A percentile compares a stretch with the other conserved stretches of the same genome.
Conservation (phyloP, 2,888 invertebrate species). For the Leucophora obtusa region DNA sequence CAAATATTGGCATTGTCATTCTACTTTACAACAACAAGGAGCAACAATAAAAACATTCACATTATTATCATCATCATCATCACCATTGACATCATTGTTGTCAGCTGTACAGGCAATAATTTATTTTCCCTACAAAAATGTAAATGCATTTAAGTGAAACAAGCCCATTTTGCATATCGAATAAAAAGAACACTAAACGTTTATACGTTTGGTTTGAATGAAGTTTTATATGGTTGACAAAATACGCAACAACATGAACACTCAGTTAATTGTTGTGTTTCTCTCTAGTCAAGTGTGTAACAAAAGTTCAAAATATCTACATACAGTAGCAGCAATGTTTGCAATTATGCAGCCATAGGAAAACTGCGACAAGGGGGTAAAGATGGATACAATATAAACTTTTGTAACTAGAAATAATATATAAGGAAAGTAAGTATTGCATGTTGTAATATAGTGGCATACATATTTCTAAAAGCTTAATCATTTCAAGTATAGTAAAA, state of each 20-base stretch:
- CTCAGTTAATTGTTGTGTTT: conserved; percentile 30
- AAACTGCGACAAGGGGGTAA: not conserved
- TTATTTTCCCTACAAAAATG: conserved; percentile 36
- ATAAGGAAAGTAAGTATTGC: not conserved
- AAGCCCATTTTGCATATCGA: conserved; percentile 19
- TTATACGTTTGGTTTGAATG: conserved; percentile 19
- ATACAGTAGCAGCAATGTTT: not conserved
- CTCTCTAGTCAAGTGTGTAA: conserved; percentile 30
- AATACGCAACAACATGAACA: conserved; percentile 8
- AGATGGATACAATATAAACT: not conserved
- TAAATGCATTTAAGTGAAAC: conserved; percentile 44
- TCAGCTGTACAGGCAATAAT: conserved; percentile 42
- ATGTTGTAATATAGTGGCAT: not conserved
- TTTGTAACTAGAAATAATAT: not conserved
- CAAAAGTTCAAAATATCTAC: conserved; percentile 2
- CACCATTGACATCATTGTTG: conserved; percentile 38
- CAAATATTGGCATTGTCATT: conserved; percentile 14
- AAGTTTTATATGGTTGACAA: conserved; percentile 6
- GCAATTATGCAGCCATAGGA: not conserved
- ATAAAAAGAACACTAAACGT: conserved; percentile 1
- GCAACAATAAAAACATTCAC: not conserved
- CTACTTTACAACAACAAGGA: not conserved
- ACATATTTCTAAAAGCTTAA: not conserved
- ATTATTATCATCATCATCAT: not conserved
- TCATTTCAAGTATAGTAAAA: not conserved